These are phyloP conservation scores for Mactromeris polynyma DNA, from an alignment of 2,888 invertebrate genomes.

Conservation along the genomic window DNA sequence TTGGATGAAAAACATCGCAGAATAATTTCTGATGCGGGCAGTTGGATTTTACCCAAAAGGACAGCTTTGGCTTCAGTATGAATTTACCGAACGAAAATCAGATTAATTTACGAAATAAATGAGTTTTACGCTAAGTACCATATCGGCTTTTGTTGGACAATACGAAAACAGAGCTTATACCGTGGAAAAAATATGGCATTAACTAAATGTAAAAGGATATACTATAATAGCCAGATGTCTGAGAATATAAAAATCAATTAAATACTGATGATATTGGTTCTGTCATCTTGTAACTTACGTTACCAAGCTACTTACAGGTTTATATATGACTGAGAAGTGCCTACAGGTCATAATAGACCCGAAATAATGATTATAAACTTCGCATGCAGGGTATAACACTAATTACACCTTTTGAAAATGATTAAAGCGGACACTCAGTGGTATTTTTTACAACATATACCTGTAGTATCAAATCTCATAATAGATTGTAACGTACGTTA, in stretches of 20 bases:
- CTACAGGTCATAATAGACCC: too few relatives aligned
- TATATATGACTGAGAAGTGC: too few relatives aligned
- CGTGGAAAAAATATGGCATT: background rate
- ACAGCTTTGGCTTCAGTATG: conserved; percentile 8
- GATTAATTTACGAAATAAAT: conserved; percentile 4
- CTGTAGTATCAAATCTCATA: too few relatives aligned
- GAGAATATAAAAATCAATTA: background rate
- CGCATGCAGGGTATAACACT: too few relatives aligned
- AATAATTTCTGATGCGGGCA: background rate
- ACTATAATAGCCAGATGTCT: background rate
- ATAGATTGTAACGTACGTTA: too few relatives aligned
- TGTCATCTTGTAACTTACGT: background rate
- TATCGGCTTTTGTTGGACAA: conserved; percentile 10
- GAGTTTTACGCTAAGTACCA: background rate
- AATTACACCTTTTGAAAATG: too few relatives aligned
- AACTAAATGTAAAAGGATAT: background rate
- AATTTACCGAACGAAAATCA: background rate
- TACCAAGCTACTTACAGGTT: background rate
- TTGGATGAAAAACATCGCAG: background rate
- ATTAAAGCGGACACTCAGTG: too few relatives aligned
- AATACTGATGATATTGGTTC: background rate
- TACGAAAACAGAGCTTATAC: background rate
- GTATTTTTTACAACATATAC: too few relatives aligned
- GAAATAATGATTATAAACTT: too few relatives aligned
- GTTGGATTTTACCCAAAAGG: background rate